Base-by-base conservation (phyloP, 2,888 invertebrate species). In the Oegoconia quadripuncta region DNA sequence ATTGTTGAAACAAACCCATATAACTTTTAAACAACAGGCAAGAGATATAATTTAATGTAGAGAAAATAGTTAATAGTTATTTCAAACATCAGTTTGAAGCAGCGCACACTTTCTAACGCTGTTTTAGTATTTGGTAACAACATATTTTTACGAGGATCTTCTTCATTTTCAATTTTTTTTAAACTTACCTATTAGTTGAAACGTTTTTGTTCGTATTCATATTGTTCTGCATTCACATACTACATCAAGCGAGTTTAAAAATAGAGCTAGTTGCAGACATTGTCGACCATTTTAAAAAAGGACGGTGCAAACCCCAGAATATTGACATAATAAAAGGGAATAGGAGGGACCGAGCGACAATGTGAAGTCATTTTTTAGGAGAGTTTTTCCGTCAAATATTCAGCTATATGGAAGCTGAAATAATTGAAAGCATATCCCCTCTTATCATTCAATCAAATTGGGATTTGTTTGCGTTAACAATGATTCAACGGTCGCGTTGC, bases 351-450 rank as follows among this genome's bases (percentile, higher is more conserved):
- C 49, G n/a, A n/a, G n/a, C n/a, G 45, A 50, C 52, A 62, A 62
- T 56, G 52, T 46, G 46, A 34, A 44, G 44, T 52, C 50, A 57
- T 62, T 57, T 59, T 62, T 58, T 62, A 55, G 48, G 44, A 51
- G 35, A 42, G 46, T 50, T 50, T 59, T 52, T 44, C 40, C 48
- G 30, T 43, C 51, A 55, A 58, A 64, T 46, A 61, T 51, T 41
- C 41, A 28, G 46, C 44, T 53, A 52, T 49, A 51, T 50, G 32
- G 42, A 44, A 34, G 39, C 48, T 45, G 43, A 52, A 52, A 56
- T 59, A 64, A 58, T 64, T 53, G 53, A 52, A 58, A 52, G 39
- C 26, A 36, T 14, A 42, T 52, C 51, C 50, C 46, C 15, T 46
- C 39, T 48, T 59, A 59, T 54, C 48, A 56, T 43, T 53, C 44